Evolutionary conservation across 2,888 invertebrate genomes (phyloP).

Genomic region (Lampropteryx suffumata): DNA sequence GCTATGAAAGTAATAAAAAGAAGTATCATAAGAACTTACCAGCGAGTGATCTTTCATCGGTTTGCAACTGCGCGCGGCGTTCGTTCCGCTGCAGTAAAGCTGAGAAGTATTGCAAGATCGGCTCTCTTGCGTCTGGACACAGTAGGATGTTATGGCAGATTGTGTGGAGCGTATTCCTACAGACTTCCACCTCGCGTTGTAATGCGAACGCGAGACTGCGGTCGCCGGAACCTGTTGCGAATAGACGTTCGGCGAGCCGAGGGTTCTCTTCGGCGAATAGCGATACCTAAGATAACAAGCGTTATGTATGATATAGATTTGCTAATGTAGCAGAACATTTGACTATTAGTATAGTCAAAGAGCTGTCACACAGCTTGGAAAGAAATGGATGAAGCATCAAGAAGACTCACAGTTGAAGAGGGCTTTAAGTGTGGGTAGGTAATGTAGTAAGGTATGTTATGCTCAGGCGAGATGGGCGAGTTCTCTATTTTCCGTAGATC

Average conservation of each 20-base stretch:
- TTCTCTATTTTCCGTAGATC: no score
- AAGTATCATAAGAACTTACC: slow-evolving; percentile 49
- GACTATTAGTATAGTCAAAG: no score
- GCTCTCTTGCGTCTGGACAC: slow-evolving; percentile 90
- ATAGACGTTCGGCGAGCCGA: slow-evolving; percentile 89
- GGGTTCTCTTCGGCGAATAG: slow-evolving; percentile 97
- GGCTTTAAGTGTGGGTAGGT: no score
- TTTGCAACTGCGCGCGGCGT: slow-evolving; percentile 94
- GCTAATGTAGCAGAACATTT: no score
- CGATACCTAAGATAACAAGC: slow-evolving; percentile 77
- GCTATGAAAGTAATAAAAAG: no score
- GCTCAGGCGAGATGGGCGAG: no score
- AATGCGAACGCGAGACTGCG: slow-evolving; percentile 87
- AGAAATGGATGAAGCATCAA: no score
- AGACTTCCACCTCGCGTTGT: slow-evolving; percentile 91
- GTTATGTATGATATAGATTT: no score
- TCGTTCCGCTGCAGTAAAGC: slow-evolving; percentile 91
- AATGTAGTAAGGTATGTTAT: no score
- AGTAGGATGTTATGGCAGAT: slow-evolving; percentile 92
- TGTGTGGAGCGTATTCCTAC: slow-evolving; percentile 89
- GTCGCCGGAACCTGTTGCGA: slow-evolving; percentile 83
- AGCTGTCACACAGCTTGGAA: no score
- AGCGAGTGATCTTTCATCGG: slow-evolving; percentile 92
- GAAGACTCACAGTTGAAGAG: no score
- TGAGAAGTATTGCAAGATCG: slow-evolving; percentile 90